Evolutionary conservation across 2,888 invertebrate genomes (phyloP), one percentile per base, ranked within the genome.

Genomic region (Epistrophella euchroma): DNA sequence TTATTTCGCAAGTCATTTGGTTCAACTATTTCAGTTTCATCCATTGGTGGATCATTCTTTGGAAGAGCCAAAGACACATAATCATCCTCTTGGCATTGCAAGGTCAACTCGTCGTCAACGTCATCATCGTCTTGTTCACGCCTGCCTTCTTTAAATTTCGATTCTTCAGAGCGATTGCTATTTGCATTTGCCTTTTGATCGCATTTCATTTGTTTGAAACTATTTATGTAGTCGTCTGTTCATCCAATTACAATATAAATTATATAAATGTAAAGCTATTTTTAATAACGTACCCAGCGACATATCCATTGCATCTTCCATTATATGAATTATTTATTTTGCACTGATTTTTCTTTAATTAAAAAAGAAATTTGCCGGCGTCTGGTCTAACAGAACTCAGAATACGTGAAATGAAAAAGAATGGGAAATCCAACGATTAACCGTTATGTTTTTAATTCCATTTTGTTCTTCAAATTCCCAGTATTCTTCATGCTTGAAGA

Each of bases 211-310:
- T 68, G 10, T 4, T 68, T 37, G 13, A 85, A 85, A 19, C 76
- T 85, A 10, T 81, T 85, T 37, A 85, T 85, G 50, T 85, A 85
- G 25, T 85, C 85, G 55, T 85, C 85, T 85, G 28, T 7, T 9
- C 7, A 4, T 15, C 7, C 15, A 52, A 52, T 28, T 25, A 11
- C 15, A 52, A 52, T n/a, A 28, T 5, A 52, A 52, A 15, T 15
- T 52, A 3, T 25, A 15, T 52, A 2, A 28, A 28, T 28, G 4
- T 7, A 2, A 25, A 4, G 2, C 9, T n/a, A 2, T 52, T 28
- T 52, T n/a, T 0, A 28, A n/a, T 40, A 9, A 25, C n/a, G 64
- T 81, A 85, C 85, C 85, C 60, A 85, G 76, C 76, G 85, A 85
- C 85, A 85, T 85, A 22, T 85, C 85, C 85, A 85, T 43, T 62